phyloP scores from a whole-genome alignment of 2,888 invertebrate species.

The Marasmarcha lunaedactyla region DNA sequence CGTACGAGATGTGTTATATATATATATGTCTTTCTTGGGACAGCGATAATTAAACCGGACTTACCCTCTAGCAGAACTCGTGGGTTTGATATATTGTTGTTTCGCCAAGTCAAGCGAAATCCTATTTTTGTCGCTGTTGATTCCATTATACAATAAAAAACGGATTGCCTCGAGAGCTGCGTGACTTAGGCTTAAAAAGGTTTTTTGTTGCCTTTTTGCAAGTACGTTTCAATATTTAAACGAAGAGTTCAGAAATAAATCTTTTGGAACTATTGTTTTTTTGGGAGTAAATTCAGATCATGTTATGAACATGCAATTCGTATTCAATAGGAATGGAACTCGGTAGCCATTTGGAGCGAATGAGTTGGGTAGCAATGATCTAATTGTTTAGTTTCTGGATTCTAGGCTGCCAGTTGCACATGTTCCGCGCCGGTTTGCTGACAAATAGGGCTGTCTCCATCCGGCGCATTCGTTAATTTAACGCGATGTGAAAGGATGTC shows the following conservation, averaged over 20 bases:
- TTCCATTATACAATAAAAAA: background rate
- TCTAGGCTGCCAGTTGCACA: slow-evolving; percentile 26
- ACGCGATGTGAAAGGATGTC: slow-evolving; percentile 27
- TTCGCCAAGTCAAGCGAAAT: background rate
- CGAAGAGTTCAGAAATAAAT: no score
- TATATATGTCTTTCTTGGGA: no score
- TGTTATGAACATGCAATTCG: no score
- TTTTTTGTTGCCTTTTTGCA: background rate
- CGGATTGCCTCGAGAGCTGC: background rate
- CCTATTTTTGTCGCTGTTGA: background rate
- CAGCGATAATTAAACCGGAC: no score
- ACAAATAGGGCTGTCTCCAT: slow-evolving; percentile 39
- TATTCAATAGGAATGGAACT: no score
- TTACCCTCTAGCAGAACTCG: background rate
- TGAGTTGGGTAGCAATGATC: slow-evolving; percentile 25
- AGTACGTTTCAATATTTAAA: no score
- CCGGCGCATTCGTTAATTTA: slow-evolving; percentile 26
- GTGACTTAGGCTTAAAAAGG: background rate
- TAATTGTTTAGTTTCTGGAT: slow-evolving; percentile 44
- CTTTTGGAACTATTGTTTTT: no score
- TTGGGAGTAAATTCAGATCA: no score
- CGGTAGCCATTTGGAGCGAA: no score
- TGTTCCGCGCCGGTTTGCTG: slow-evolving; percentile 24
- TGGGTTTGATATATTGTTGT: background rate
- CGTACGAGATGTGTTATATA: no score